These are phyloP conservation scores for Hystrix cristata DNA, from an alignment of 2,113 vertebrate genomes.

Conservation along the genomic window DNA sequence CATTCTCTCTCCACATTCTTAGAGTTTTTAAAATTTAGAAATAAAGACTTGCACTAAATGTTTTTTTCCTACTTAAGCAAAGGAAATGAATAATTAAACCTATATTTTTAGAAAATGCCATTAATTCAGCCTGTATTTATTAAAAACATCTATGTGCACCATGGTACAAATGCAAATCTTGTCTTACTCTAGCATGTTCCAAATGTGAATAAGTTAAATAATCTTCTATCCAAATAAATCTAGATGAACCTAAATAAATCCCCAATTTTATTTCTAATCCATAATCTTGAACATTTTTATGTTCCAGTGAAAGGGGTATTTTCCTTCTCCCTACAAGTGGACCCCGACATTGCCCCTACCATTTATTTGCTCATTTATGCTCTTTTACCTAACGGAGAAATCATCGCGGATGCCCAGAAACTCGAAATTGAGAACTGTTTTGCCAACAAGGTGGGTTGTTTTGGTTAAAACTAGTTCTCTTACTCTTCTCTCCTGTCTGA, in stretches of 20 bases:
- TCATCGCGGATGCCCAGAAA: conserved; percentile 89
- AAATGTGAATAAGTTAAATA: background rate
- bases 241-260: too few relatives aligned
- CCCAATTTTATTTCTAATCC: background rate
- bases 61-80: background rate
- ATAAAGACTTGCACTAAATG: background rate
- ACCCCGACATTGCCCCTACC: conserved; percentile 87
- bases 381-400: conserved; percentile 87
- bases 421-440: conserved; percentile 90
- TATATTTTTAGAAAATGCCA: background rate
- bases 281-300: background rate
- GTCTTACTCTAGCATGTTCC: background rate
- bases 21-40: conserved; percentile 25
- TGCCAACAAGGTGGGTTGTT: conserved; percentile 91
- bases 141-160: background rate
- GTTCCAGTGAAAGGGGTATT: conserved; percentile 86
- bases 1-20: background rate
- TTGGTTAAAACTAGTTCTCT: background rate
- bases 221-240: background rate
- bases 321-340: conserved; percentile 83
- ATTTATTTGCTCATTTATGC: conserved; percentile 92
- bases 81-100: background rate
- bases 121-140: background rate
- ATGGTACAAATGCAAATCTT: background rate
- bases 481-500: background rate